A percentile compares a stretch with the other conserved stretches of the same genome.
These are phyloP conservation scores for Drosophila mimetica DNA, from an alignment of 2,888 invertebrate genomes.

Conservation along the genomic window DNA sequence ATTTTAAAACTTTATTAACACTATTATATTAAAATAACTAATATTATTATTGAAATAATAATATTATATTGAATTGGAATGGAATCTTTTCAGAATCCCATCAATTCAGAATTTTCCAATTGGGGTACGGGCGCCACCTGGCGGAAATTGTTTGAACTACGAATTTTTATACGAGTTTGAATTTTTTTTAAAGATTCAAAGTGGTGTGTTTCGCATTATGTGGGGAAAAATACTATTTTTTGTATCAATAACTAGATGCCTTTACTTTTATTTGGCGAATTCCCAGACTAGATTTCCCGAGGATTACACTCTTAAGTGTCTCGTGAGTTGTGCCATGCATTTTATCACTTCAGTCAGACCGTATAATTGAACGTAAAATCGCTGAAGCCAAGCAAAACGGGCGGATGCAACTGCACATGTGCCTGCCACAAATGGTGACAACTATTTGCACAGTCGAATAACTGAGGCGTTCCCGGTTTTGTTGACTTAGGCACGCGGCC, in stretches of 20 bases:
- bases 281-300: conserved; percentile 24
- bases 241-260: not conserved
- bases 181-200: not conserved
- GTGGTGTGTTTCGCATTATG: not conserved
- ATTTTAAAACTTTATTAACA: too few relatives aligned
- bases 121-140: conserved; percentile 5
- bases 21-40: not conserved
- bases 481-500: conserved; percentile 53
- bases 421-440: conserved; percentile 74
- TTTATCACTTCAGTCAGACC: conserved; percentile 83
- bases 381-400: conserved; percentile 56
- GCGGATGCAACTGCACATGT: conserved; percentile 38
- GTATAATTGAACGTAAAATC: conserved; percentile 84
- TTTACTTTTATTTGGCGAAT: not conserved
- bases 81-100: not conserved
- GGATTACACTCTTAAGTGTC: conserved; percentile 41
- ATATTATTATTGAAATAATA: too few relatives aligned
- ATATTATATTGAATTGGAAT: not conserved
- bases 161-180: not conserved
- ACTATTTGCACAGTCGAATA: conserved; percentile 71
- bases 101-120: not conserved
- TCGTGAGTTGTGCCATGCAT: conserved; percentile 70
- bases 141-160: not conserved
- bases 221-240: not conserved
- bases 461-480: conserved; percentile 51